Evolutionary conservation across 2,113 vertebrate genomes (phyloP), one percentile per base, ranked within the genome.

Genomic region (Ammodytes marinus): DNA sequence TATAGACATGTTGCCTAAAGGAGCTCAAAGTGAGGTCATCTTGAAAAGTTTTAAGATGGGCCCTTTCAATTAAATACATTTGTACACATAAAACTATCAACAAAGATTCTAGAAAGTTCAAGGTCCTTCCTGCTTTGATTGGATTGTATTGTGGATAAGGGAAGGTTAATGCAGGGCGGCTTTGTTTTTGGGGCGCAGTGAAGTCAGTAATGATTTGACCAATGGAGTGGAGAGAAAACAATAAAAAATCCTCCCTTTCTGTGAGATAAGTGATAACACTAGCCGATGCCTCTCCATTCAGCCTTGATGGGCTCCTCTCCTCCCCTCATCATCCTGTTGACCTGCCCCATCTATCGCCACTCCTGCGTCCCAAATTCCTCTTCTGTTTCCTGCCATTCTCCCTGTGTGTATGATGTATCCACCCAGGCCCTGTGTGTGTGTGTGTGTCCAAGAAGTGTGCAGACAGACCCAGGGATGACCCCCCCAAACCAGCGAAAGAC

Each of bases 321-420:
- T 57, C 43, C 78, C 27, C 65, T 58, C 60, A 17, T 43, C 83
- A 65, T 86, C 79, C 88, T 79, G 79, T 84, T 79, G 79, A 80
- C 84, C 65, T 46, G 19, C 40, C 27, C 54, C 67, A 65, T 86
- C 66, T 13, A 61, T 76, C 55, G 58, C 68, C 80, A 70, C 59
- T 57, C 58, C 68, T 13, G 15, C 70, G 50, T 86, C 60, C 27
- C 9, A 74, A 71, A 85, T 82, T 85, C 71, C 55, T 79, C 59
- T 50, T 75, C 82, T 74, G 85, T 86, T 92, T 93, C 91, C 93
- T 91, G 89, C 73, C 70, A 85, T 87, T 91, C 76, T 91, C 80
- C 71, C 45, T 12, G 46, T 42, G 73, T n/a, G 55, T 27, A 27
- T 50, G 59, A 71, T 65, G 54, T 50, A 42, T 57, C 43, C 64